Conservation (phyloP, 1,140 invertebrate genomes). For the Plodia interpunctella region DNA sequence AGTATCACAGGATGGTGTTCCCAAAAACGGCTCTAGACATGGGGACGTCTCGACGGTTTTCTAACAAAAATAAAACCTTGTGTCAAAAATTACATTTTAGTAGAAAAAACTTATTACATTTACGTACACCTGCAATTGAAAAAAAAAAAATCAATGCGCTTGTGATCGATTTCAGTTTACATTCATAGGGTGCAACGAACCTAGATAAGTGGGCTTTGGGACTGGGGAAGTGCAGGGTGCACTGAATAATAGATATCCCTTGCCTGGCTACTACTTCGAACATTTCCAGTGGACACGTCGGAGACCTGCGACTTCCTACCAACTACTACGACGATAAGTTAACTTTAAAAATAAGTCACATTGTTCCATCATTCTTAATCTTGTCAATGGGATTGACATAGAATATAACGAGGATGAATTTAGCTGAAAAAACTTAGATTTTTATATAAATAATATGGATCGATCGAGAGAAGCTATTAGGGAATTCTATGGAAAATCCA, state of each 20-base stretch:
- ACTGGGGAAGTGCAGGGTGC: slow-evolving; percentile 28
- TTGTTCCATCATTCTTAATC: not conserved
- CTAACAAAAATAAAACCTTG: too few relatives aligned
- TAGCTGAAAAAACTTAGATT: too few relatives aligned
- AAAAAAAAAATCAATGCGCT: not conserved
- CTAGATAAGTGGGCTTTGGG: slow-evolving; percentile 11
- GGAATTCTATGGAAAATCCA: too few relatives aligned
- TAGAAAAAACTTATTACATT: too few relatives aligned
- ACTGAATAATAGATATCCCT: slow-evolving; percentile 52
- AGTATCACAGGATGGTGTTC: too few relatives aligned
- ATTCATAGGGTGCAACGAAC: slow-evolving; percentile 28
- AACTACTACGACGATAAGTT: slow-evolving; percentile 17
- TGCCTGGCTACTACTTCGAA: slow-evolving; percentile 40
- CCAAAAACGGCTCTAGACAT: too few relatives aligned
- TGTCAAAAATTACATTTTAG: too few relatives aligned
- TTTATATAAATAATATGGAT: too few relatives aligned
- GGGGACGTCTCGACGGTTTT: too few relatives aligned
- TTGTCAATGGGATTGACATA: too few relatives aligned
- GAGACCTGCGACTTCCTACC: slow-evolving; percentile 17
- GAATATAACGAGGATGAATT: too few relatives aligned
- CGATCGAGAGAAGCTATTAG: too few relatives aligned
- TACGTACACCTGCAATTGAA: not conserved
- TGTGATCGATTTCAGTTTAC: slow-evolving; percentile 14
- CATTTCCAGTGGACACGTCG: slow-evolving; percentile 33
- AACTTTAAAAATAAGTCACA: not conserved